Evolutionary conservation across 1,140 invertebrate genomes (phyloP).

Genomic region (Diabrotica virgifera): DNA sequence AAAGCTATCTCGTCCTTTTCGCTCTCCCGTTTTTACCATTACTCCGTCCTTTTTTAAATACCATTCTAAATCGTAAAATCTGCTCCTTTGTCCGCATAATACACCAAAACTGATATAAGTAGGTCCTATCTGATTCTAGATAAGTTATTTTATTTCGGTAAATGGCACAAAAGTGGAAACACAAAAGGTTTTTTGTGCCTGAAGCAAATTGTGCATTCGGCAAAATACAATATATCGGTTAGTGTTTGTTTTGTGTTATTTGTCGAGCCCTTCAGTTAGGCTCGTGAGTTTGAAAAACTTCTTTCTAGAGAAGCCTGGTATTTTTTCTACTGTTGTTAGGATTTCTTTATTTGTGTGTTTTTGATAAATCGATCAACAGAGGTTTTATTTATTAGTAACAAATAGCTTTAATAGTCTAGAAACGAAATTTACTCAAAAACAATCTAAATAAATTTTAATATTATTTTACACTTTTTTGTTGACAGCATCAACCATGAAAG

Average conservation of each 20-base stretch:
- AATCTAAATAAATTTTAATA: too few species aligned
- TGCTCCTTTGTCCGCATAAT: slow-evolving; percentile 8
- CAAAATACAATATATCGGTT: slow-evolving; percentile 12
- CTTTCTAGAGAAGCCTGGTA: too few species aligned
- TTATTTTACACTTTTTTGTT: too few species aligned
- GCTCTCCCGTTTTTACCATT: not conserved
- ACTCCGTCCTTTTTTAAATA: not conserved
- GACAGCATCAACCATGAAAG: too few species aligned
- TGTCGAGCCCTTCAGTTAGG: not conserved
- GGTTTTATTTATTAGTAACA: too few species aligned
- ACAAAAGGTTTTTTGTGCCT: slow-evolving; percentile 14
- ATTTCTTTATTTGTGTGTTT: too few species aligned
- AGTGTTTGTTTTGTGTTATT: not conserved
- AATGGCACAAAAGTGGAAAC: slow-evolving; percentile 9
- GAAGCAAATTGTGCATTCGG: slow-evolving; percentile 1
- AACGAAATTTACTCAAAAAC: too few species aligned
- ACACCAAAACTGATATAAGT: slow-evolving; percentile 19
- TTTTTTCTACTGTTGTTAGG: too few species aligned
- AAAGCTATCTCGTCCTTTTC: not conserved
- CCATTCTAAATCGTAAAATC: slow-evolving; percentile 10
- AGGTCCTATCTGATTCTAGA: slow-evolving; percentile 14
- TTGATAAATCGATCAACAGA: too few species aligned
- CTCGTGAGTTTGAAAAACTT: too few species aligned
- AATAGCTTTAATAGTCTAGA: too few species aligned
- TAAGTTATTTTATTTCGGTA: slow-evolving; percentile 18